A percentile compares a stretch with the other conserved stretches of the same genome.
Evolutionary conservation across 2,797 vertebrate genomes (phyloP).

Genomic region (Sylvilagus floridanus): DNA sequence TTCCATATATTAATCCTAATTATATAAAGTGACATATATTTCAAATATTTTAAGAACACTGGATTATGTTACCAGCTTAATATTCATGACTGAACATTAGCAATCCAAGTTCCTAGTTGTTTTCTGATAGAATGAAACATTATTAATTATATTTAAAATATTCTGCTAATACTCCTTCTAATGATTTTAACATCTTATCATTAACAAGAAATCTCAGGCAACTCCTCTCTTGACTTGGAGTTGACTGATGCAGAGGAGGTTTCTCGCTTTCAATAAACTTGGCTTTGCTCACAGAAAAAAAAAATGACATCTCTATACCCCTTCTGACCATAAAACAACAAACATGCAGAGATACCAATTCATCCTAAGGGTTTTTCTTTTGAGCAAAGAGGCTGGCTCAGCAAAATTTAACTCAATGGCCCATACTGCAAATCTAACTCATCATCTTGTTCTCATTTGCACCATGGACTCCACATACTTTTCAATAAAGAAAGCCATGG

Average conservation of each 20-base stretch:
- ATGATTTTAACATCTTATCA: background rate
- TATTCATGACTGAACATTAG: background rate
- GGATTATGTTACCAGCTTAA: background rate
- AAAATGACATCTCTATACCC: too few species aligned
- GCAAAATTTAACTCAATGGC: background rate
- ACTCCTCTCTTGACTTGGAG: too few species aligned
- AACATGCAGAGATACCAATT: background rate
- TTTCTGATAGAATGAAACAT: background rate
- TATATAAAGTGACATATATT: slow-evolving; percentile 18
- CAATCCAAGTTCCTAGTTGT: background rate
- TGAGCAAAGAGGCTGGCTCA: background rate
- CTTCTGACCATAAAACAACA: background rate
- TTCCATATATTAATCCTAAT: slow-evolving; percentile 23
- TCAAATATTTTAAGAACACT: background rate
- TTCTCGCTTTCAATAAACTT: too few species aligned
- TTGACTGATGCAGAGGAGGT: too few species aligned
- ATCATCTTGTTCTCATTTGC: background rate
- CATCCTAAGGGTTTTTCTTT: background rate
- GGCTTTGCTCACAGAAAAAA: too few species aligned
- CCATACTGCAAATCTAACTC: background rate
- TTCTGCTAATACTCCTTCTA: background rate
- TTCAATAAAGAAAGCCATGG: background rate
- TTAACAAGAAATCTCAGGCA: background rate
- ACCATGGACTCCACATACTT: background rate
- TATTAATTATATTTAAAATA: background rate